Evolutionary conservation across 2,797 vertebrate species (phyloP), one percentile per base, ranked within the genome.

Genomic region (Loriculus beryllinus): DNA sequence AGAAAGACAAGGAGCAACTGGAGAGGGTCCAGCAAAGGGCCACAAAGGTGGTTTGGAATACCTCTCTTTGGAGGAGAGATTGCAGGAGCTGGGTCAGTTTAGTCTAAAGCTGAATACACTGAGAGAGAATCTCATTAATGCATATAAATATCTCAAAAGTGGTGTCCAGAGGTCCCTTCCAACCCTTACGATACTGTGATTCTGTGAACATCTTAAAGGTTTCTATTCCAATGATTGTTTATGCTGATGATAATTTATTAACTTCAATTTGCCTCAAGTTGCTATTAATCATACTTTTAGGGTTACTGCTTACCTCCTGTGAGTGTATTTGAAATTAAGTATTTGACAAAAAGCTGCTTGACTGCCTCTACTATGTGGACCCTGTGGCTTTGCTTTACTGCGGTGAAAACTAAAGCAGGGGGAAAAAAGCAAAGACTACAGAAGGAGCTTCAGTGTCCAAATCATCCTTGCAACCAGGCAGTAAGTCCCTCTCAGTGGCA

Each of bases 401-500:
- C 29, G 51, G 37, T 7, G 2, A 80, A 88, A 95, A 63, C 15
- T 67, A 57, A 57, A 42, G 48, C 64, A 35, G 17, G 54, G 52
- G 18, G 35, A 17, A 82, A 86, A 88, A 80, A 65, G 5, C 17
- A 43, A 69, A 91, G 39, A 75, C 57, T 95, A 63, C 63, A 92
- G 94, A 96, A 97, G 82, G 47, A 90, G 29, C 37, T 85, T 74
- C 5, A 3, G 69, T 47, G 91, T 82, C 95, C 96, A 94, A 96
- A 94, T 88, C 93, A 82, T 71, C 40, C 88, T 96, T 78, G 91
- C 92, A 78, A 92, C 51, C 0, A 20, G 72, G 84, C 92, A 97
- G 96, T 96, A 97, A 97, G 97, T 88, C 59, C 54, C 81, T 87
- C 72, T 83, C 91, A 16, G 95, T n/a, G 86, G 81, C 88, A 51